Evolutionary conservation across 2,888 invertebrate genomes (phyloP), one percentile per base, ranked within the genome.

Genomic region (Platycheirus albimanus): DNA sequence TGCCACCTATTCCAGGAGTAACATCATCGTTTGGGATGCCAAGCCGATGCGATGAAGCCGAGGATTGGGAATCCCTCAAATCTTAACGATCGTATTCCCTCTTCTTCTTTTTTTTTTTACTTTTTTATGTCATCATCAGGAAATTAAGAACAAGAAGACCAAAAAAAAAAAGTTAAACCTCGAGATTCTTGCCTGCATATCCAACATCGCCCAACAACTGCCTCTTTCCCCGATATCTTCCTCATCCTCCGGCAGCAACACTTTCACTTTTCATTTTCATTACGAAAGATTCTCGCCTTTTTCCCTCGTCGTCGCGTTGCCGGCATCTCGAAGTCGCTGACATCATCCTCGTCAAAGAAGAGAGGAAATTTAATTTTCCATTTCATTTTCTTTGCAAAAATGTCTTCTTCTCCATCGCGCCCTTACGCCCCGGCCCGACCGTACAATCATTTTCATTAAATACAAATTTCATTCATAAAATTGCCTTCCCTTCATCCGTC

Each of bases 211-310:
- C n/a, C n/a, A n/a, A n/a, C n/a, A n/a, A 2, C 15, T 24, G 24
- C 36, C n/a, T 36, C 13, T n/a, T 24, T 56, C 41, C 56, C 3
- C 45, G 56, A 19, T 24, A n/a, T 15, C 24, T 1, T 13, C n/a
- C 10, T 43, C 10, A 13, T n/a, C 45, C n/a, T n/a, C 15, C 8
- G 0, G 17, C 28, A 45, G 15, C 56, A 47, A 70, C 77, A 83
- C 83, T 78, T 83, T 83, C 78, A 56, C 83, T 83, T 83, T 74
- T 83, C 83, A 83, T 83, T 78, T 83, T 78, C 83, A 83, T 83
- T 83, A 83, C 74, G 78, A 56, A 69, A 69, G 69, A 61, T 69
- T 69, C n/a, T n/a, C n/a, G n/a, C n/a, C n/a, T n/a, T n/a, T n/a
- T n/a, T n/a, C n/a, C n/a, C n/a, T n/a, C 61, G 8, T 36, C 67